Base-by-base conservation (phyloP, 2,113 vertebrate genomes). In the Oreamnos americanus region DNA sequence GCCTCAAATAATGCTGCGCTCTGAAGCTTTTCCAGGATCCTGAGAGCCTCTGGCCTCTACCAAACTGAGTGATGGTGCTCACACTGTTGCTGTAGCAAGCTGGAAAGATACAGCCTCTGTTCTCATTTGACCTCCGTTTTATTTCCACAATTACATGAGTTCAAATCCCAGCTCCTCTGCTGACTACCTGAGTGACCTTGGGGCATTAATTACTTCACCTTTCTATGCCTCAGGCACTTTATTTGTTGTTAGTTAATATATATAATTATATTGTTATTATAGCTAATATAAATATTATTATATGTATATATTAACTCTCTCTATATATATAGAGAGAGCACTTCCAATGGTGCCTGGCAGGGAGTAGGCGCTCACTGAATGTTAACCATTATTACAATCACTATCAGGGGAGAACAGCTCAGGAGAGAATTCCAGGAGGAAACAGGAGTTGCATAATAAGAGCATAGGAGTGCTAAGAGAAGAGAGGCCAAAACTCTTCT, bases 271-370 rank as follows among this genome's bases (percentile, higher is more conserved):
- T 74, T 39, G 23, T 39, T 39, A 25, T 74, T 39, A 25, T 6
- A 74, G 67, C 1, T 39, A 39, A 23, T 74, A 74, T 23, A 74
- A 74, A 39, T 25, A 71, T 39, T 23, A 39, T 39, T 71, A 39
- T 71, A 23, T 74, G 67, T 39, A 13, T 39, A 25, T 74, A 39
- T 74, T 71, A 71, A 71, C n/a, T 71, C 9, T 36, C n/a, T 71
- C 0, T 71, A 0, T 39, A 9, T 67, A 21, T 36, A 71, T 0
- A 39, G 0, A 71, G 1, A 36, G 43, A 58, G 49, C 49, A 12
- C 3, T 76, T 55, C 25, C 10, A 33, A 1, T 10, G 43, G 39
- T 21, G 26, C 30, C 57, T 45, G 17, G 64, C 33, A 36, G 79
- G 33, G 30, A 64, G 55, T 39, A 58, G 47, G 33, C 9, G 23